phyloP scores from a whole-genome alignment of 2,113 vertebrate genomes.

The Brachyistius frenatus region DNA sequence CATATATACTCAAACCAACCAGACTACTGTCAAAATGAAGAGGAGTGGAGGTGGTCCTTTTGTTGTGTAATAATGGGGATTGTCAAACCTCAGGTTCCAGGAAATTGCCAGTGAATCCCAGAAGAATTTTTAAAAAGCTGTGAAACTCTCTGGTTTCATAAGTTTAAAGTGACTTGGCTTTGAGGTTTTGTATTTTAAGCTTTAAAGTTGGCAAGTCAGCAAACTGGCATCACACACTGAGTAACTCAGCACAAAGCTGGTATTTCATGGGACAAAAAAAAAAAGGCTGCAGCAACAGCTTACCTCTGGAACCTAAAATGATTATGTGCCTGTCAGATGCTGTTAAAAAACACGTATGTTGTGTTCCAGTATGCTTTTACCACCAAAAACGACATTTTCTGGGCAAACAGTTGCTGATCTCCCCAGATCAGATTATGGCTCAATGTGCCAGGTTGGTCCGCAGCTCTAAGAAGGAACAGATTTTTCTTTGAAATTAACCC shows the following conservation, averaged over 20 bases:
- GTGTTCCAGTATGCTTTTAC: not conserved
- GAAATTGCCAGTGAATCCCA: conserved; percentile 50
- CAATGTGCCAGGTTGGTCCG: conserved; percentile 2
- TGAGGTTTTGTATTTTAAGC: conserved; percentile 61
- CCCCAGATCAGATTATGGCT: not conserved
- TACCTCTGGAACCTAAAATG: conserved; percentile 22
- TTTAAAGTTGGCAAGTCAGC: conserved; percentile 48
- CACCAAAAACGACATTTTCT: not conserved
- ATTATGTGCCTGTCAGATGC: conserved; percentile 9
- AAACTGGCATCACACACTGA: conserved; percentile 39
- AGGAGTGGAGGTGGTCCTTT: conserved; percentile 1
- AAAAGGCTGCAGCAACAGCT: conserved; percentile 28
- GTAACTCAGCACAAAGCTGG: conserved; percentile 50
- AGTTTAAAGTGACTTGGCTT: conserved; percentile 47
- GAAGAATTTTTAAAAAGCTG: conserved; percentile 50
- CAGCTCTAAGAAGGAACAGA: not conserved
- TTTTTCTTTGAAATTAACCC: not conserved
- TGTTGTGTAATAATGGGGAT: conserved; percentile 45
- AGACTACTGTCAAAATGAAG: not conserved
- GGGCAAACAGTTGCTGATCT: not conserved
- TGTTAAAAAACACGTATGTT: not conserved
- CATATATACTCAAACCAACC: not conserved
- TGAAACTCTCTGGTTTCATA: conserved; percentile 41
- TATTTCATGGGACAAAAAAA: conserved; percentile 17
- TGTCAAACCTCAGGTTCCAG: conserved; percentile 41